Conservation (phyloP, 2,797 vertebrate species). For the Poeciliopsis presidionis region DNA sequence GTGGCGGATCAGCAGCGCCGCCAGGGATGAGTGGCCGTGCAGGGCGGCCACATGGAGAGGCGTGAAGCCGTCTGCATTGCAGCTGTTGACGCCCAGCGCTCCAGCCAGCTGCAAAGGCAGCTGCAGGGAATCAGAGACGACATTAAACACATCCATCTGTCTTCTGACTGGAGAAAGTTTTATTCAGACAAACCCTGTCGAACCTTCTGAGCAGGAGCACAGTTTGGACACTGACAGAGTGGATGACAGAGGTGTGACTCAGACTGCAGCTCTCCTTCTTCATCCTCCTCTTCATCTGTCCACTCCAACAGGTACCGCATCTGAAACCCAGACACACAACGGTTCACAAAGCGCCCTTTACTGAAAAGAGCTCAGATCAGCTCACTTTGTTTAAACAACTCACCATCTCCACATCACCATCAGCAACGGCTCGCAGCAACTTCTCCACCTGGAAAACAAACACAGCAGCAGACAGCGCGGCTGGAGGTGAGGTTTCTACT, state of each 20-base stretch:
- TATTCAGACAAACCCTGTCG: neutral
- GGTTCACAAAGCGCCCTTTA: neutral
- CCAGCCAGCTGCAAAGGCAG: slow-evolving; percentile 75
- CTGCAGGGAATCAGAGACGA: slow-evolving; percentile 54
- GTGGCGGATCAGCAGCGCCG: slow-evolving; percentile 82
- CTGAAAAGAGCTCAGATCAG: neutral
- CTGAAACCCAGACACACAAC: slow-evolving; percentile 64
- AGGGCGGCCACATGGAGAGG: slow-evolving; percentile 89
- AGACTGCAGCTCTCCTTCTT: slow-evolving; percentile 62
- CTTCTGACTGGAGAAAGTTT: neutral
- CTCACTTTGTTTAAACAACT: slow-evolving; percentile 43
- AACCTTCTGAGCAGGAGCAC: slow-evolving; percentile 90
- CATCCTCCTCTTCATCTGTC: slow-evolving; percentile 89
- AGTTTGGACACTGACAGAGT: slow-evolving; percentile 90
- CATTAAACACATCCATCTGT: neutral
- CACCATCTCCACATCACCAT: slow-evolving; percentile 96
- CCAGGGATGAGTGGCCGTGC: slow-evolving; percentile 83
- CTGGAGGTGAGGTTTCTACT: neutral
- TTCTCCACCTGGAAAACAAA: slow-evolving; percentile 89
- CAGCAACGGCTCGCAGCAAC: slow-evolving; percentile 92
- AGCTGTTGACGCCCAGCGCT: slow-evolving; percentile 86
- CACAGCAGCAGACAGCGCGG: neutral
- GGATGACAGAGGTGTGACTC: slow-evolving; percentile 89
- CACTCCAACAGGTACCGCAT: slow-evolving; percentile 96
- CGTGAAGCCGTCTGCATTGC: slow-evolving; percentile 83